Base-by-base conservation (phyloP, 2,888 invertebrate genomes). In the Drosophila antonietae region DNA sequence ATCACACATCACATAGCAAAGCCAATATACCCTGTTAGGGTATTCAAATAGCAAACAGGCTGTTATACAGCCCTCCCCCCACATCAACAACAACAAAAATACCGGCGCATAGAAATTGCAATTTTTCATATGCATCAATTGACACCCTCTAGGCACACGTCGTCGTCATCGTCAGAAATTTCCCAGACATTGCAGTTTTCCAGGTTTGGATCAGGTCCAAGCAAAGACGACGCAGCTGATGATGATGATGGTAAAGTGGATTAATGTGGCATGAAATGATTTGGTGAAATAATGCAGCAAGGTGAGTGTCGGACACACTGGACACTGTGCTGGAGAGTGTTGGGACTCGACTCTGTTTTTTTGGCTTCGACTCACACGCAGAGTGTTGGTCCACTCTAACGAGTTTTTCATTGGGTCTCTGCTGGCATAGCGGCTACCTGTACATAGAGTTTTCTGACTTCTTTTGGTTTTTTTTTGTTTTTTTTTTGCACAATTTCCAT, bases 141-240 rank as follows among this genome's bases (percentile, higher is more conserved):
- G 91, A 90, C 90, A 91, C 90, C 90, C 90, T 89, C 89, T 83
- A 91, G 90, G 90, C 81, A 90, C 85, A 88, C 81, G 88, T 69
- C 68, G 51, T 65, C 61, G 53, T 52, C 67, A 63, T 65, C 56
- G 56, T 62, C 79, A 72, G 82, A 84, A 80, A 77, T 72, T 87
- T 87, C 87, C 89, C 87, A 87, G 81, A 85, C 80, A 73, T 57
- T 47, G 69, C 60, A 33, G 60, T 53, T 58, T 68, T 74, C 53
- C 64, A 68, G 60, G 56, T 41, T 49, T 14, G 64, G 67, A 75
- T 77, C 77, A 69, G 75, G 79, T 77, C 72, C 80, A 71, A 78
- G 65, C 69, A 63, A 47, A 69, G 88, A 75, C 59, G 71, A 52
- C 64, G 64, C 44, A 58, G 55, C 55, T 55, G 72, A 66, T 60